Evolutionary conservation across 2,113 vertebrate genomes (phyloP).

Genomic region (Cairina moschata): DNA sequence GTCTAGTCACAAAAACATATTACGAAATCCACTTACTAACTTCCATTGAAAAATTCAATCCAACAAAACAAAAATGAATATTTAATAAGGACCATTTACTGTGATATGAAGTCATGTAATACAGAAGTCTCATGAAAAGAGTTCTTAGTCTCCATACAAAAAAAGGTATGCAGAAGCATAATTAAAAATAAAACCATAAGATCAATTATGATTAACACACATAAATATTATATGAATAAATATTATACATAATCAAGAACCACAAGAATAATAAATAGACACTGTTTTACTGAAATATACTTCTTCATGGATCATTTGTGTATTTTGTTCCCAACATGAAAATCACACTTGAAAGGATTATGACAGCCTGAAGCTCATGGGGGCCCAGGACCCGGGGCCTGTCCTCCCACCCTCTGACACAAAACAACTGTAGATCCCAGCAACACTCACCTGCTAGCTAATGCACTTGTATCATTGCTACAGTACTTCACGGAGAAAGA

Average conservation of each 20-base stretch:
- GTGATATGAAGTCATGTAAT: not conserved
- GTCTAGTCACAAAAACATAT: not conserved
- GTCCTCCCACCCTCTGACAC: too few relatives aligned
- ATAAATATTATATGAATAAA: constrained; percentile 21
- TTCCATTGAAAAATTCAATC: not conserved
- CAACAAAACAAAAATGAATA: not conserved
- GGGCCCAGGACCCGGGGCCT: too few relatives aligned
- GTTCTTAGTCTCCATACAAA: not conserved
- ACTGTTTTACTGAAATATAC: not conserved
- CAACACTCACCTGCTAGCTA: too few relatives aligned
- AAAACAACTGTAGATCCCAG: too few relatives aligned
- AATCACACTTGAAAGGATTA: not conserved
- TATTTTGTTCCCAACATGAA: not conserved
- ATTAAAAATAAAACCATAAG: not conserved
- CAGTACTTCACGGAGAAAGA: too few relatives aligned
- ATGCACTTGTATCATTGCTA: too few relatives aligned
- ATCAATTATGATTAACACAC: not conserved
- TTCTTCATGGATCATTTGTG: not conserved
- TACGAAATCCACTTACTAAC: not conserved
- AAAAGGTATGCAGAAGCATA: not conserved
- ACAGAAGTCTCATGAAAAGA: not conserved
- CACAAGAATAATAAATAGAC: not conserved
- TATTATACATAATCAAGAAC: not conserved
- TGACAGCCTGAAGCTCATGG: not conserved
- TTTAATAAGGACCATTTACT: not conserved